Evolutionary conservation across 2,113 vertebrate species (phyloP), one percentile per base, ranked within the genome.

Genomic region (Vireo altiloquus): DNA sequence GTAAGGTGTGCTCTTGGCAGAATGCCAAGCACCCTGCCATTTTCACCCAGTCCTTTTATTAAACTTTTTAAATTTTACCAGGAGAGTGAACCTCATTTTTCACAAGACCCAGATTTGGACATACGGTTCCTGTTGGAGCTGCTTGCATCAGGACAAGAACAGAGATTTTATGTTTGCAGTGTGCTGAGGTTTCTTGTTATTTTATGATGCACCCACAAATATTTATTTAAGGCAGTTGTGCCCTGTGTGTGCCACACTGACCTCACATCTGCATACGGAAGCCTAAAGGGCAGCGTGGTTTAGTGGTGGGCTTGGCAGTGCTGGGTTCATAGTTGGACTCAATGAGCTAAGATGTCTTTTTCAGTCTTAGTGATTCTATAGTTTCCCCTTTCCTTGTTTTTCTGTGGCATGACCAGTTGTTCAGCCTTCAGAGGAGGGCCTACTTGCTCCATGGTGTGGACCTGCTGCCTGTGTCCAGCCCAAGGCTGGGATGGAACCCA

Each of bases 211-310:
- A 44, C 31, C 21, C n/a, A 27, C 50, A 57, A 13, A 27, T 40
- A 52, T 23, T 85, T 63, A 28, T 54, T 79, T 33, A 23, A 56
- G n/a, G 56, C 28, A 44, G n/a, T 46, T 5, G 0, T 74, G 20
- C 33, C 33, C 14, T 30, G 6, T 2, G 0, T 4, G 1, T 52
- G 37, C 59, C 40, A 35, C 33, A 13, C 22, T 0, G 0, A 24
- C 53, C 44, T n/a, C 5, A 7, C 1, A 1, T 79, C 46, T 77
- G 40, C 50, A 8, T 4, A 7, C 18, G 14, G 59, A 52, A 64
- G 25, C 44, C 59, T 69, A 8, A 72, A 46, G 33, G 28, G 16
- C 28, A 14, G 24, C 1, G 0, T 42, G 54, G 47, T 69, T 68
- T 35, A 35, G 17, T 61, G 47, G 40, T 76, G 25, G 27, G 31